Base-by-base conservation (phyloP, 2,113 vertebrate species). In the Columba janthina region DNA sequence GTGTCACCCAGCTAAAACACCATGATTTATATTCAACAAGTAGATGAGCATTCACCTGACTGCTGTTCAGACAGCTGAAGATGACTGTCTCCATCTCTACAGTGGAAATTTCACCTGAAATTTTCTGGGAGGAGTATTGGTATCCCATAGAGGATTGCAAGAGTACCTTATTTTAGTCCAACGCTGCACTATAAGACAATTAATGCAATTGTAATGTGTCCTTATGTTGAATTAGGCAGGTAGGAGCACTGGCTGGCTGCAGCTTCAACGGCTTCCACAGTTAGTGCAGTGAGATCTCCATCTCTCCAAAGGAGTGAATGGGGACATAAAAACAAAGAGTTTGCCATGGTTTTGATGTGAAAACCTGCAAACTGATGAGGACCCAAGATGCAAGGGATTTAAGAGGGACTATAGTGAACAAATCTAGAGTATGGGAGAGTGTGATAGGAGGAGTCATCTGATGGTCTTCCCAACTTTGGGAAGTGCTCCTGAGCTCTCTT, bases 341-440 rank as follows among this genome's bases (percentile, higher is more conserved):
- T 38, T 82, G 5, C 10, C 10, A 1, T 1, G 2, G 15, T 51
- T 83, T 80, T 44, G 14, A 25, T 32, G n/a, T 46, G 46, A 71
- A 18, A 14, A 40, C 0, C n/a, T 22, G 16, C 36, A 24, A 36
- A 44, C 26, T 67, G 29, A 13, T 28, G 17, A 70, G 51, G 51
- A 44, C 17, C 2, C 46, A 74, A 44, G n/a, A 32, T 22, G 13
- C 9, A 38, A 57, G 60, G 53, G 32, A 58, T 74, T 79, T 54
- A 34, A 62, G 46, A n/a, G 38, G 17, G 11, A 38, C 61, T 26
- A 21, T 4, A 65, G 5, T 20, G 61, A 81, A 71, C 16, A 36
- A n/a, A 74, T 18, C 19, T 17, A 46, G 25, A 64, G 19, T 13
- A 54, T 0, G 2, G 32, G 12, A 36, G 9, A 5, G 8, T 21